Base-by-base conservation (phyloP, 2,797 vertebrate species). In the Taenioides sp. region DNA sequence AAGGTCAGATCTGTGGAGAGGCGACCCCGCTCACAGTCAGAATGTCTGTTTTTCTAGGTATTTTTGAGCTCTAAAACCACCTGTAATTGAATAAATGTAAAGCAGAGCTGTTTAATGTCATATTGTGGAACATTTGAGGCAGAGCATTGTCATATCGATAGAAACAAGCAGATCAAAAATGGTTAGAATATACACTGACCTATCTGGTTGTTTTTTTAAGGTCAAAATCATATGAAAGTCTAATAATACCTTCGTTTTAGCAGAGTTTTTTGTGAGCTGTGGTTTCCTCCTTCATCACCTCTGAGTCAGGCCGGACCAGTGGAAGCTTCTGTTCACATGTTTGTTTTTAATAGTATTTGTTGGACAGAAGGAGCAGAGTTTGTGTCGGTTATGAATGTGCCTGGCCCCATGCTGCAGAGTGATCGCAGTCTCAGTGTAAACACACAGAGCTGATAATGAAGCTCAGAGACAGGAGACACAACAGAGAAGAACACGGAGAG, bases 271-370 rank as follows among this genome's bases (percentile, higher is more conserved):
- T n/a, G 23, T 67, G 75, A 74, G 81, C 86, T 90, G 87, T 34
- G 52, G 77, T 92, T 92, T 90, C 86, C 80, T 84, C 77, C 70
- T 59, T 86, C 80, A 65, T 74, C 52, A 18, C 78, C 72, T 84
- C 65, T 47, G 74, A 60, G 74, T 70, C 63, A 71, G 70, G 74
- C 1, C 73, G 79, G 84, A 79, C 80, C 73, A 71, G 77, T 67
- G 74, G 78, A 73, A 80, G 88, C 83, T 58, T 75, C 81, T 72
- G 78, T 79, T 73, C 37, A 78, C 71, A 78, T 84, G 92, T 94
- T 93, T 92, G 91, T 94, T 93, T 93, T 91, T 86, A 88, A 89
- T 91, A 92, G 93, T 93, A 91, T 93, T 90, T 88, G 80, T 83
- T 86, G 77, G 90, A 91, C 81, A 90, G 73, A 54, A 71, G 77